Evolutionary conservation across 2,797 vertebrate species (phyloP).

Genomic region (Acipenser oxyrinchus): DNA sequence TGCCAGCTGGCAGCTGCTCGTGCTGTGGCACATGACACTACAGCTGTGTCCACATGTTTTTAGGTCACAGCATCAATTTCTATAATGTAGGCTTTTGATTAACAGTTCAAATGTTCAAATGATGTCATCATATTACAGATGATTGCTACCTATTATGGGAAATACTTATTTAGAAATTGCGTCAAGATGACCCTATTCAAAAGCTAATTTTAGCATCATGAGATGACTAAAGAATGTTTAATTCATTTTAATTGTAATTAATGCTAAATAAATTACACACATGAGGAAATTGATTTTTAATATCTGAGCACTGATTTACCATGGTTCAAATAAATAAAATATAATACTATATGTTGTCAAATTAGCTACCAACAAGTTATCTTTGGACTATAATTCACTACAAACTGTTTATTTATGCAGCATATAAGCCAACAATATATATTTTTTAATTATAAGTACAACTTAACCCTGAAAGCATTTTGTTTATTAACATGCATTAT

Average conservation of each 20-base stretch:
- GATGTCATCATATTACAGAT: conserved; percentile 68
- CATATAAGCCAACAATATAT: too few relatives aligned
- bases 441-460: too few relatives aligned
- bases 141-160: conserved; percentile 67
- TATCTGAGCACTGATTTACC: too few relatives aligned
- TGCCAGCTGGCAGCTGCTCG: conserved; percentile 78
- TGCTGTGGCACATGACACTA: conserved; percentile 77
- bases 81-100: conserved; percentile 76
- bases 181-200: conserved; percentile 54
- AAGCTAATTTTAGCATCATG: conserved; percentile 63
- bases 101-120: conserved; percentile 58
- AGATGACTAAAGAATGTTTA: conserved; percentile 46
- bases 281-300: too few relatives aligned
- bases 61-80: conserved; percentile 63
- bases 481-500: too few relatives aligned
- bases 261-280: conserved; percentile 25
- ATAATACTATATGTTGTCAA: too few relatives aligned
- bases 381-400: too few relatives aligned
- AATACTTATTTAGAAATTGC: conserved; percentile 66
- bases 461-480: too few relatives aligned
- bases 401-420: too few relatives aligned
- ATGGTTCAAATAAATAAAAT: too few relatives aligned
- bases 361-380: too few relatives aligned
- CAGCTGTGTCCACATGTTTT: conserved; percentile 89
- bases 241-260: conserved; percentile 22